Base-by-base conservation (phyloP, 2,113 vertebrate genomes). In the Thalassoma bifasciatum region DNA sequence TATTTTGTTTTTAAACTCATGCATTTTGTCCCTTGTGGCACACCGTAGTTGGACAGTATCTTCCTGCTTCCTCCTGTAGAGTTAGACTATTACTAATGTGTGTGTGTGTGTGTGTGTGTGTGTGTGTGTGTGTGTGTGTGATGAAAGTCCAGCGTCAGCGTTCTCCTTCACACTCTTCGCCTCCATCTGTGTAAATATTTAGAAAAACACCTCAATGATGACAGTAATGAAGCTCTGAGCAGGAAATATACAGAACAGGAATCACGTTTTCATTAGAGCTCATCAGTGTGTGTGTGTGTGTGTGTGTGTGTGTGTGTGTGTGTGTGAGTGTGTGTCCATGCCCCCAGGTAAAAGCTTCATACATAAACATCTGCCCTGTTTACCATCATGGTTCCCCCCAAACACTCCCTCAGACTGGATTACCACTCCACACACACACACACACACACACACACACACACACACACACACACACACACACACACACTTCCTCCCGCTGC, bases 351-450 rank as follows among this genome's bases (percentile, higher is more conserved):
- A 56, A 75, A 72, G 44, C 50, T 68, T 82, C 53, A 77, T 84
- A 51, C 81, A 86, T 81, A 73, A 76, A 88, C 77, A 85, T 71
- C 49, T 60, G 49, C 46, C 52, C 51, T 78, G 63, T 77, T 82
- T 77, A 30, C 63, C 23, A 16, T 52, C 47, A 44, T 17, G 5
- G 6, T 34, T 22, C 23, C 40, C 42, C 42, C 2, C 37, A 44
- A 4, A 17, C 23, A 10, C 58, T 22, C 7, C 5, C 62, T 19
- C 73, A 50, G 47, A 46, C 56, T 23, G 26, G 26, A 68, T 75
- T 71, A 78, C 50, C 42, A 44, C 24, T 23, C 21, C 14, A 13
- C 36, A 37, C 9, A 53, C 36, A 26, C 22, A 63, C 34, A n/a
- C n/a, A n/a, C n/a, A n/a, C n/a, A n/a, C n/a, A n/a, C n/a, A n/a